Base-by-base conservation (phyloP, 2,797 vertebrate species). In the Eidolon dupreanum region DNA sequence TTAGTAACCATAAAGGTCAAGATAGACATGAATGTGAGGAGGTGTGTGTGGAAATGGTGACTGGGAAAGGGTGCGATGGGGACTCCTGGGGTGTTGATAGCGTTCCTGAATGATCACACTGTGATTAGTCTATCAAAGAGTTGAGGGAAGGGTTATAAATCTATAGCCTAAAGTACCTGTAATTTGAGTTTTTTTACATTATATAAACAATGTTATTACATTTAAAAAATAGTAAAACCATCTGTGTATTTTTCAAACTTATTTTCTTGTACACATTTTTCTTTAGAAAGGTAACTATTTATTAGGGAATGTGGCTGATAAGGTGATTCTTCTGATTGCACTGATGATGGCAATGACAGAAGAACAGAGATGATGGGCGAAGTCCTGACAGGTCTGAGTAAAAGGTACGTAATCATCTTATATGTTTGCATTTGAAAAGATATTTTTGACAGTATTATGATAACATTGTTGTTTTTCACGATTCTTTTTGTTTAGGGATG, bases 401-500 rank as follows among this genome's bases (percentile, higher is more conserved):
- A 43, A 83, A 57, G 33, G 31, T 10, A 10, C 6, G 1, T 49
- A 63, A 46, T 0, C 85, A 89, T 19, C 28, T 10, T 46, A 43
- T 2, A 49, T 16, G 33, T 17, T 77, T 96, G 49, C 78, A 71
- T 68, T 88, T 94, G 96, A 92, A 95, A 95, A 71, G 41, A 95
- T 66, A 59, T 78, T n/a, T 10, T 75, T 22, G 94, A 38, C 85
- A n/a, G 77, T 83, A 74, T 95, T 97, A 86, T 95, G 51, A 59
- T 53, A 83, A 26, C 17, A 5, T 63, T 93, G 85, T 96, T 94
- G 49, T 90, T 94, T 95, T 94, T 92, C 68, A 57, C 66, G n/a
- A 38, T 46, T 55, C 55, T 97, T 82, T 97, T 97, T 98, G 70
- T 71, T 98, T 93, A 94, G 16, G 86, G 53, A 26, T 6, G 41